phyloP scores from a whole-genome alignment of 2,888 invertebrate genomes.

The Andrena hattorfiana region DNA sequence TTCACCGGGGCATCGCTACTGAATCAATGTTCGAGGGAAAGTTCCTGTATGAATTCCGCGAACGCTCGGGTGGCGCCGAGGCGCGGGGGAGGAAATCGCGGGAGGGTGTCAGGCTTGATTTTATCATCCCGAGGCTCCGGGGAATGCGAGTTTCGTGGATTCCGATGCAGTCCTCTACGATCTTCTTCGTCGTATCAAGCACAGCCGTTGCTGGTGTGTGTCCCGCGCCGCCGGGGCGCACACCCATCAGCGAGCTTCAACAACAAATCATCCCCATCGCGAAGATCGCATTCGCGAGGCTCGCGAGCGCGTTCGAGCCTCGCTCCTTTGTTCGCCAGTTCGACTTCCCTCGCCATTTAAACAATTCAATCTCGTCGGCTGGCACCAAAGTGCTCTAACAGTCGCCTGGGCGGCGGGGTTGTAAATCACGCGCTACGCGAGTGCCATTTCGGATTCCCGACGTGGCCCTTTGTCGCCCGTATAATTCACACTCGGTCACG shows the following conservation, averaged over 20 bases:
- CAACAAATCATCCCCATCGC: slow-evolving; percentile 29
- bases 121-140: no score
- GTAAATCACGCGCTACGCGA: slow-evolving; percentile 70
- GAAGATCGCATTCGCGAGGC: slow-evolving; percentile 40
- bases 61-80: no score
- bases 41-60: no score
- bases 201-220: slow-evolving; percentile 11
- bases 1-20: no score
- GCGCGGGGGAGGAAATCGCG: no score
- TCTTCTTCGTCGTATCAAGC: not conserved
- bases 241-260: slow-evolving; percentile 10
- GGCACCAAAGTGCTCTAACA: slow-evolving; percentile 54
- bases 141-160: no score
- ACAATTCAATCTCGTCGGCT: slow-evolving; percentile 68
- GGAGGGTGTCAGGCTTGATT: no score
- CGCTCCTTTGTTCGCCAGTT: slow-evolving; percentile 39
- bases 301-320: slow-evolving; percentile 20
- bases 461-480: slow-evolving; percentile 65
- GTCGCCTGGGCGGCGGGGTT: slow-evolving; percentile 35
- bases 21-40: no score
- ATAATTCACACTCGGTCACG: slow-evolving; percentile 74
- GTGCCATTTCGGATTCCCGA: slow-evolving; percentile 72
- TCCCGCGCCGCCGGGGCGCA: not conserved
- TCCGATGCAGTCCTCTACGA: no score
- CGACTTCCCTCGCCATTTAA: slow-evolving; percentile 50